These are phyloP conservation scores for Galleria mellonella DNA, from an alignment of 1,140 invertebrate genomes.

Conservation along the genomic window DNA sequence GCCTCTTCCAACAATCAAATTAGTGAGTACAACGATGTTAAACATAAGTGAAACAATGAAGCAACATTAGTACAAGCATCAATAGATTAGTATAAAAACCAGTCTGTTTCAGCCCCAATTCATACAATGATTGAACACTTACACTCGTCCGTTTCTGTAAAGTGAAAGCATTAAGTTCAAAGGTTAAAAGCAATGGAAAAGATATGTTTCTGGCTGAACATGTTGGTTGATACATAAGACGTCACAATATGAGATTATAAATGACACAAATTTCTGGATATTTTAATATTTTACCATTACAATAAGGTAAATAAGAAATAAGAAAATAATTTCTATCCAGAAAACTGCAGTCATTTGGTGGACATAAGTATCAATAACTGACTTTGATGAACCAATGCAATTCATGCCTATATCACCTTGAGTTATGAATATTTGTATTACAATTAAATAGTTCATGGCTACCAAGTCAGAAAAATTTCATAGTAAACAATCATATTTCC, in stretches of 20 bases:
- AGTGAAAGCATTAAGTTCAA: constrained; percentile 67
- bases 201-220: too few species aligned
- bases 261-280: too few species aligned
- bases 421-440: too few species aligned
- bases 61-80: constrained; percentile 40
- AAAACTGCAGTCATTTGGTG: too few species aligned
- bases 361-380: too few species aligned
- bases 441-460: constrained; percentile 1
- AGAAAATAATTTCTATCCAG: too few species aligned
- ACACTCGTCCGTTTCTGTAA: constrained; percentile 73
- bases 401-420: constrained; percentile 7
- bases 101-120: constrained; percentile 53
- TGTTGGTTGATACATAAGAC: too few species aligned
- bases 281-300: too few species aligned
- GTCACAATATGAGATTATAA: too few species aligned
- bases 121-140: constrained; percentile 62
- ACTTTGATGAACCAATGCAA: neutral
- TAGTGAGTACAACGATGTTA: too few species aligned
- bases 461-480: neutral
- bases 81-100: constrained; percentile 53
- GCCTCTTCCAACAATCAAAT: too few species aligned
- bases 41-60: constrained; percentile 7
- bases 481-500: neutral
- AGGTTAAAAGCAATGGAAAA: constrained; percentile 42
- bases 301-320: too few species aligned